Conservation (phyloP, 2,797 vertebrate genomes). For the Delichon dasypus region DNA sequence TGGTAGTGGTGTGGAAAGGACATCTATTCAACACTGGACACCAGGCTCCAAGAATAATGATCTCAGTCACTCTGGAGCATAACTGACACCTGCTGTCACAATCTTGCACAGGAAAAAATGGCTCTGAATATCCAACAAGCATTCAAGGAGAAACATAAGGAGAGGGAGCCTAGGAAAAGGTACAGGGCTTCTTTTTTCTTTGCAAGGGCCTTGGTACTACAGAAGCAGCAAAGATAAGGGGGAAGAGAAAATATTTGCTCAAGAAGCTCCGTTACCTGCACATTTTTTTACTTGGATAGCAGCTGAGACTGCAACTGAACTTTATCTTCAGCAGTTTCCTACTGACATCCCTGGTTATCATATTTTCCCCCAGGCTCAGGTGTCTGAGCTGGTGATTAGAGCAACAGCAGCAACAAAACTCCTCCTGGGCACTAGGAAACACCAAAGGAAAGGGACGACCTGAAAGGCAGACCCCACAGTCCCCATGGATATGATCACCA, state of each 20-base stretch:
- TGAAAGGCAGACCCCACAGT: background rate
- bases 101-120: background rate
- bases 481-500: accelerated
- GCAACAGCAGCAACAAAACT: background rate
- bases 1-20: background rate
- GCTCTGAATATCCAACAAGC: background rate
- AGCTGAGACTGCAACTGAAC: background rate
- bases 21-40: background rate
- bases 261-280: background rate
- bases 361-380: background rate
- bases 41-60: slow-evolving; percentile 2
- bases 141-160: background rate
- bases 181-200: background rate
- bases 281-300: background rate
- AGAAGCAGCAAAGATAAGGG: background rate
- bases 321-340: background rate
- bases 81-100: slow-evolving; percentile 47
- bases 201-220: background rate
- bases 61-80: background rate
- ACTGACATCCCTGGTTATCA: background rate
- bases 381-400: background rate
- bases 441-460: background rate
- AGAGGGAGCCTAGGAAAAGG: background rate
- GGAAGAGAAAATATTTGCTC: background rate
- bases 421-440: background rate